These are phyloP conservation scores for Fulica atra DNA, from an alignment of 2,113 vertebrate genomes.

Conservation along the genomic window DNA sequence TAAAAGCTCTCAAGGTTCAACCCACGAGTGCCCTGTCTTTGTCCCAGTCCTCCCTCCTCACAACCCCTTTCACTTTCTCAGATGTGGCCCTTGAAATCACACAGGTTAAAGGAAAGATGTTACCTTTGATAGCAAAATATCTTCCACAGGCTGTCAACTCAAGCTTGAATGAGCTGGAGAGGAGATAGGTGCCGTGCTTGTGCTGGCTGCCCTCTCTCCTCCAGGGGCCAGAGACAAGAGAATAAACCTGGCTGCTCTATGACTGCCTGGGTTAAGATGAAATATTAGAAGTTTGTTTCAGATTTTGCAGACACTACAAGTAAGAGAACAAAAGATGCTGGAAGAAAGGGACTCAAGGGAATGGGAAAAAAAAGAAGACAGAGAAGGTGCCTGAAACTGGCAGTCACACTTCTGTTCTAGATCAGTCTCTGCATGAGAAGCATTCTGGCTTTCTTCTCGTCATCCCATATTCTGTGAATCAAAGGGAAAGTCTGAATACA, in stretches of 20 bases:
- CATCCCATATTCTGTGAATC: neutral
- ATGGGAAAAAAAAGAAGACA: neutral
- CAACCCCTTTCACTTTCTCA: neutral
- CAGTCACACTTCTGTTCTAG: neutral
- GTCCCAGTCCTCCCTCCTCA: accelerated
- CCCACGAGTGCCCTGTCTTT: neutral
- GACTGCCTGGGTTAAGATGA: neutral
- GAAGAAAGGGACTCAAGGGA: neutral
- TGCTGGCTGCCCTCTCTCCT: neutral
- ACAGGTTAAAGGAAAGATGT: neutral
- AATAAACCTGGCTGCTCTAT: neutral
- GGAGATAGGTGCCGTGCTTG: accelerated
- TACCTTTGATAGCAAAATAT: neutral
- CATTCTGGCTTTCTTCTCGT: neutral
- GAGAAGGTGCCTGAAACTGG: neutral
- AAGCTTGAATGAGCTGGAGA: neutral
- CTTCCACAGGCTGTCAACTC: neutral
- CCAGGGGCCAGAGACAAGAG: neutral
- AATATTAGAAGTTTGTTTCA: neutral
- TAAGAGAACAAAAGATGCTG: neutral
- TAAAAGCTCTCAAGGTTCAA: neutral
- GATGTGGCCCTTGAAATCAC: neutral
- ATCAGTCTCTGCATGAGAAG: neutral
- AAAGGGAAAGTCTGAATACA: neutral
- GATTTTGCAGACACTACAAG: neutral